Conservation (phyloP, 1,140 invertebrate genomes). For the Dufourea novaeangliae region DNA sequence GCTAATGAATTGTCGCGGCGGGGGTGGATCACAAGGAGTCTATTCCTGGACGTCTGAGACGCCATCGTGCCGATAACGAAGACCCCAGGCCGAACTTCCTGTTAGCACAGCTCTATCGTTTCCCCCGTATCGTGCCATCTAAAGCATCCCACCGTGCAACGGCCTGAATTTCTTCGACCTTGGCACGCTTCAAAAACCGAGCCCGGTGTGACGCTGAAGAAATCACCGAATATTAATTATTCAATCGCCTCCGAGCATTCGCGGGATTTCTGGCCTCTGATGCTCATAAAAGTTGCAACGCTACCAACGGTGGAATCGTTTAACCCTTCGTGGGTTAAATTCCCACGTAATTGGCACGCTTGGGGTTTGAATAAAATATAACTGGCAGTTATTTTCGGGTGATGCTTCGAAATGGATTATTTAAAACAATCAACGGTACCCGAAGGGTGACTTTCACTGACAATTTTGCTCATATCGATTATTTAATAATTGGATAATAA, state of each 20-base stretch:
- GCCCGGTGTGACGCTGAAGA: conserved; percentile 5
- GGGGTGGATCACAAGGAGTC: not conserved
- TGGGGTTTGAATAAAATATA: no score
- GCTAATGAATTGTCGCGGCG: conserved; percentile 34
- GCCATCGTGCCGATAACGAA: conserved; percentile 35
- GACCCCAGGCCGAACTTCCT: conserved; percentile 27
- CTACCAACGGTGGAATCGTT: not conserved
- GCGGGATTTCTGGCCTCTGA: no score
- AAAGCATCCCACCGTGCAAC: conserved; percentile 39
- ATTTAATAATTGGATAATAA: not conserved
- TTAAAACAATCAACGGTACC: no score
- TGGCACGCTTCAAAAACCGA: conserved; percentile 44
- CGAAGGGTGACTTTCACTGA: no score
- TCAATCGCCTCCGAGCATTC: not conserved
- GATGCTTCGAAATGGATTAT: no score
- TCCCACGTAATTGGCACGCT: no score
- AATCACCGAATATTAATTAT: conserved; percentile 42
- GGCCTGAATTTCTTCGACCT: conserved; percentile 43
- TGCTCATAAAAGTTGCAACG: not conserved
- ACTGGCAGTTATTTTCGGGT: no score
- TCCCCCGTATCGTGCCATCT: conserved; percentile 13
- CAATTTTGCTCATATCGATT: not conserved
- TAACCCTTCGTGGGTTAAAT: not conserved
- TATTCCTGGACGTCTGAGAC: conserved; percentile 25
- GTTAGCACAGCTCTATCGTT: conserved; percentile 6